These are phyloP conservation scores for Otolemur garnettii DNA, from an alignment of 2,113 vertebrate genomes.

Conservation along the genomic window DNA sequence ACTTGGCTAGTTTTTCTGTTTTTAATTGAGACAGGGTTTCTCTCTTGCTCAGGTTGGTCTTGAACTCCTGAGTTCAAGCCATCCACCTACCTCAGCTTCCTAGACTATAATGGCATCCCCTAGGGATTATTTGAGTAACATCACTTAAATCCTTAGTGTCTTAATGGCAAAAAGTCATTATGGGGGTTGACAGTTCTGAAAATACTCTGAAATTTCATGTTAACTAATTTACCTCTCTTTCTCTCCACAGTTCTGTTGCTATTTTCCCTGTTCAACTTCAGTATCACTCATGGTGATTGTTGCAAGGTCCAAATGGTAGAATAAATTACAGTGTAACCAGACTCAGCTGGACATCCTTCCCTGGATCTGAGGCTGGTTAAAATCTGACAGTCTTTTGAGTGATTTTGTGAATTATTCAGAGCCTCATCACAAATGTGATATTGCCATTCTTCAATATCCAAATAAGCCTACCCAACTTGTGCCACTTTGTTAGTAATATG, in stretches of 20 bases:
- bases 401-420: not conserved
- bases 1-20: no score
- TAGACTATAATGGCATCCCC: no score
- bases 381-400: not conserved
- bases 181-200: not conserved
- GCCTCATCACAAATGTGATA: not conserved
- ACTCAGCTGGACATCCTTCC: not conserved
- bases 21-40: no score
- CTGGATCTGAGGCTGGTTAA: not conserved
- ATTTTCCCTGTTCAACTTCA: constrained; percentile 3
- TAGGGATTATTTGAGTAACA: not conserved
- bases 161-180: not conserved
- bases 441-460: not conserved
- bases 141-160: not conserved
- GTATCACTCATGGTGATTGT: not conserved
- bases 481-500: not conserved
- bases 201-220: constrained; percentile 24
- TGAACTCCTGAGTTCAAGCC: no score
- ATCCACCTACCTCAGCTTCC: no score
- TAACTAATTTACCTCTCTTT: not conserved
- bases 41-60: no score
- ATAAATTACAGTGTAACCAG: not conserved
- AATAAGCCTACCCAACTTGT: not conserved
- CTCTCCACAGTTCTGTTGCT: not conserved
- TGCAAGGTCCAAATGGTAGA: not conserved